Percentiles rank a stretch among this genome's conserved stretches.
phyloP scores from a whole-genome alignment of 2,888 invertebrate species.

The Arge pagana region DNA sequence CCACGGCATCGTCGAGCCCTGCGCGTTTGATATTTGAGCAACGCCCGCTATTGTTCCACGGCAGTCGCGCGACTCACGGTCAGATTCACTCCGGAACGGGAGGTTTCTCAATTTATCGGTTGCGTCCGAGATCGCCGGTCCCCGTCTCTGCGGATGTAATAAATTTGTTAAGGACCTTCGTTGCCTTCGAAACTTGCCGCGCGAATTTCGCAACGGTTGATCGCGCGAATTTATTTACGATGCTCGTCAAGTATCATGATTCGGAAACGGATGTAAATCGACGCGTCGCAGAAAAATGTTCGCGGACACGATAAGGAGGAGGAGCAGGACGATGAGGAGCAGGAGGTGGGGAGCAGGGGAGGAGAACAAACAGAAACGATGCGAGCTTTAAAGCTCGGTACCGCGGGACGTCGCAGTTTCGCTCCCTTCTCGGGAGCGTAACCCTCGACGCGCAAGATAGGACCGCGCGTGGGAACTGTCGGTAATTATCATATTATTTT shows the following conservation, averaged over 20 bases:
- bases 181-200: constrained; percentile 8
- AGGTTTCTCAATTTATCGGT: constrained; percentile 20
- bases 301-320: too few species aligned
- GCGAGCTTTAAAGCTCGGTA: too few species aligned
- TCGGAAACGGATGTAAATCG: not conserved
- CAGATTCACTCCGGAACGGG: constrained; percentile 21
- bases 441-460: constrained; percentile 32
- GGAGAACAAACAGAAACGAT: too few species aligned
- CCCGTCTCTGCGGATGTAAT: constrained; percentile 8
- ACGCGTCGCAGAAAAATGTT: not conserved
- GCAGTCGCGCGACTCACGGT: constrained; percentile 14
- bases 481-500: constrained; percentile 46
- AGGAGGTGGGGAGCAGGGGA: too few species aligned
- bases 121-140: constrained; percentile 2
- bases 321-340: too few species aligned
- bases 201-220: constrained; percentile 5
- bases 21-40: constrained; percentile 31
- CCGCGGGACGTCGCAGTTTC: too few species aligned
- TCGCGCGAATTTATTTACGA: not conserved
- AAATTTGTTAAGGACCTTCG: constrained; percentile 18
- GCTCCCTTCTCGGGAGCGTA: constrained; percentile 8
- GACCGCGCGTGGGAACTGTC: constrained; percentile 41
- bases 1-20: constrained; percentile 26
- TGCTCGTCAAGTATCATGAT: not conserved
- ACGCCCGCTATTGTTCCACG: constrained; percentile 38